Conservation (phyloP, 92 coral and sea anemone genomes). For the Palythoa grandiflora region DNA sequence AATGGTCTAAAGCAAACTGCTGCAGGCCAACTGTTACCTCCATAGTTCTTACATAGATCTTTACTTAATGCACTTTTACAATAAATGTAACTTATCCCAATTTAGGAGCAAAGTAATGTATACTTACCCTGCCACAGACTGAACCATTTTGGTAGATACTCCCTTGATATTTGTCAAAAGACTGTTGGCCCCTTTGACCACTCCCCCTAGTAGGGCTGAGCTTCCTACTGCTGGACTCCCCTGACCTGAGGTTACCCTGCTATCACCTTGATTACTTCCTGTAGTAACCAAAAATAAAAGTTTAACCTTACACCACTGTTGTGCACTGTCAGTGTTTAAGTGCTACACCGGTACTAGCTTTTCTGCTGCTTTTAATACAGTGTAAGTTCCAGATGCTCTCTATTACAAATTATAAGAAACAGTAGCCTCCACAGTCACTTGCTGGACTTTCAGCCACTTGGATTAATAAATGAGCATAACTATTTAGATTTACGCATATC, state of each 20-base stretch:
- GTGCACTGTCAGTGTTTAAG: background rate
- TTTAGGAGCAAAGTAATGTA: background rate
- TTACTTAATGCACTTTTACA: too few relatives aligned
- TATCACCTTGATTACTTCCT: slow-evolving; percentile 50
- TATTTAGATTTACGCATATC: too few relatives aligned
- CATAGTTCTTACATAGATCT: too few relatives aligned
- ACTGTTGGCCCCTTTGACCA: slow-evolving; percentile 96
- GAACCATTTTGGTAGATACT: slow-evolving; percentile 94
- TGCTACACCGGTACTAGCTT: background rate
- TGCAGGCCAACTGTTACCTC: too few relatives aligned
- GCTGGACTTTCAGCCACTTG: too few relatives aligned
- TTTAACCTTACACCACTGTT: background rate
- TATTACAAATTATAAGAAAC: too few relatives aligned
- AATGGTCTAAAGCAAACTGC: too few relatives aligned
- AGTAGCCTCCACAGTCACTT: too few relatives aligned
- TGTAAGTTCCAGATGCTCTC: too few relatives aligned
- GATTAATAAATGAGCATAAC: too few relatives aligned
- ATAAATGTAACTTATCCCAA: too few relatives aligned
- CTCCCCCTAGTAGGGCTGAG: slow-evolving; percentile 85
- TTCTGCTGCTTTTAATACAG: background rate
- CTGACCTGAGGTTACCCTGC: slow-evolving; percentile 15
- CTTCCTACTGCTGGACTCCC: slow-evolving; percentile 71
- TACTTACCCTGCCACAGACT: slow-evolving; percentile 98
- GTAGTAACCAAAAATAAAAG: background rate
- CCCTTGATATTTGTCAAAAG: slow-evolving; percentile 92